Evolutionary conservation across 2,797 vertebrate species (phyloP), one percentile per base, ranked within the genome.

Genomic region (Psittacula derbiana): DNA sequence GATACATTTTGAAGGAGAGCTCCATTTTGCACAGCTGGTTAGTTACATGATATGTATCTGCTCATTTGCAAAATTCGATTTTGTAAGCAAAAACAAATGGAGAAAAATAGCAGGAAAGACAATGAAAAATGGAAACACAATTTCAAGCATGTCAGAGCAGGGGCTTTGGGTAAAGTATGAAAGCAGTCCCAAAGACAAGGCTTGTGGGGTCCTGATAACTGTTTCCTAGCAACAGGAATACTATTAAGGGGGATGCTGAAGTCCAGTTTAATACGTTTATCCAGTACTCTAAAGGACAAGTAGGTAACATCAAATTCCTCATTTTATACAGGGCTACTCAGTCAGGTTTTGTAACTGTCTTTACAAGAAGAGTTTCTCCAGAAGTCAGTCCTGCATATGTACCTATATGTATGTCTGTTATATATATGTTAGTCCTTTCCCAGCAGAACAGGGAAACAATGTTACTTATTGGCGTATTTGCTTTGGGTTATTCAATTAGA

Each of bases 201-300:
- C 95, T 97, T 97, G 90, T 43, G 62, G 96, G 96, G 95, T 97
- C 93, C 95, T 86, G 86, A 93, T 92, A 96, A 93, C 95, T 28
- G 98, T 98, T 97, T 96, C 98, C 96, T 98, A 98, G 98, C 98
- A 98, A 98, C 98, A 97, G 92, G 89, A 91, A 97, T 97, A 95
- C 95, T 94, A 94, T 96, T 94, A 95, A 92, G 86, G 95, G 95
- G 55, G 67, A 95, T 66, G 72, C 70, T 57, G 93, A 95, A 93
- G 96, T 97, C 97, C 96, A 86, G 96, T 96, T 97, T 96, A 96
- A 96, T 95, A 80, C 40, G 0, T 95, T 93, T 96, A 94, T 91
- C 83, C 65, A 81, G 10, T 89, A 83, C 62, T 96, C 74, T 96
- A 95, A 96, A 95, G 90, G 93, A 85, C 93, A 92, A 50, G n/a